Base-by-base conservation (phyloP, 1,140 invertebrate genomes). In the Panagrolaimus sp. region DNA sequence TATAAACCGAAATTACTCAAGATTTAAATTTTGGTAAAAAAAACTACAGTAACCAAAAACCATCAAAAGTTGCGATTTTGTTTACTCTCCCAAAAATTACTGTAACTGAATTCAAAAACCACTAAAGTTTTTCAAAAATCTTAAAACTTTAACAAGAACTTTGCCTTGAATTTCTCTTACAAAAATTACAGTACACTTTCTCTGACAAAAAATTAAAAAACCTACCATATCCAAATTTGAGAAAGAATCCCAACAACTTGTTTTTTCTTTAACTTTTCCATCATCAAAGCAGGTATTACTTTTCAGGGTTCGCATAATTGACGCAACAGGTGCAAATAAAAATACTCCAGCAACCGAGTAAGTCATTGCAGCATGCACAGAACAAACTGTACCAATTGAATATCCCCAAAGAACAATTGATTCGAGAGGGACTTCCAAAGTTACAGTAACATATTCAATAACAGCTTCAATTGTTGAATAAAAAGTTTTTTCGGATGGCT, bases 111-210 rank as follows among this genome's bases (percentile, higher is more conserved):
- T n/a, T n/a, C n/a, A n/a, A n/a, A n/a, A n/a, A n/a, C n/a, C n/a
- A n/a, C n/a, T n/a, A n/a, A n/a, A n/a, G n/a, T n/a, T n/a, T n/a
- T n/a, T n/a, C n/a, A n/a, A n/a, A n/a, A n/a, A n/a, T 68, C n/a
- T 38, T 9, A 38, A n/a, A 68, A n/a, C 12, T 68, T 24, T 46
- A 43, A 43, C 26, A n/a, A 38, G 67, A 46, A 8, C 65, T 21
- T 24, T 24, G 24, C 8, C 67, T 69, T 15, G 67, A 55, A n/a
- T 66, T 14, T 62, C 43, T n/a, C 63, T 69, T 71, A 14, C 26
- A 55, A 70, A 65, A 68, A 43, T 55, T 69, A 55, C 67, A 70
- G 28, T 14, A 68, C 17, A 65, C 12, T 43, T 66, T 70, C 67
- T 55, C 69, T 3, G 2, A 68, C 67, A 68, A 45, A 32, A n/a